Evolutionary conservation across 2,888 invertebrate genomes (phyloP).

Genomic region (Agrochola macilenta): DNA sequence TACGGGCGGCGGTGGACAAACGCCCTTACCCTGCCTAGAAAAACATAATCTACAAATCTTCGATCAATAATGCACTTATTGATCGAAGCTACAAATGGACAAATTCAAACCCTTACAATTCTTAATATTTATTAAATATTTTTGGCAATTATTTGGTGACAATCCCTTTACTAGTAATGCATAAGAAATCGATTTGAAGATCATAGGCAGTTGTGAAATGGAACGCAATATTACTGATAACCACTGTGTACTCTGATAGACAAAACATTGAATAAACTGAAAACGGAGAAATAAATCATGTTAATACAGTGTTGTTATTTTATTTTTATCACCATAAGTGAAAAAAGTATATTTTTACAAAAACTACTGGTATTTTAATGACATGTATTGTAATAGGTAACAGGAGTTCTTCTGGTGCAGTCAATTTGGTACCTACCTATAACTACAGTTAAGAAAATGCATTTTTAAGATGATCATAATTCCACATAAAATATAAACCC

Average conservation of each 20-base stretch:
- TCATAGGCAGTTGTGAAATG: constrained; percentile 97
- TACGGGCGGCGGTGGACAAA: background rate
- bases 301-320: constrained; percentile 29
- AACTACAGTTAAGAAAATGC: background rate
- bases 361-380: background rate
- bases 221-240: constrained; percentile 97
- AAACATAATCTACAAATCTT: background rate
- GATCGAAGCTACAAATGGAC: background rate
- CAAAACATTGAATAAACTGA: constrained; percentile 98
- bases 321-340: background rate
- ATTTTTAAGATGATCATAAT: background rate
- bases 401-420: too few relatives aligned
- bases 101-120: constrained; percentile 1
- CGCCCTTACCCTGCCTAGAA: background rate
- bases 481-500: background rate
- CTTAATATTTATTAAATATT: constrained; percentile 2
- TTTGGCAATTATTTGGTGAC: constrained; percentile 65
- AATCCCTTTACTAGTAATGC: constrained; percentile 78
- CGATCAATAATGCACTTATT: too few relatives aligned
- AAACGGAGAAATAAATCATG: constrained; percentile 80
- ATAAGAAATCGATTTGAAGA: constrained; percentile 90
- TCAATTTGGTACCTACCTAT: too few relatives aligned
- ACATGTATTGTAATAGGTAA: background rate
- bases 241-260: constrained; percentile 97
- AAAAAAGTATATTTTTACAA: background rate